Evolutionary conservation across 64 coral and sea anemone species (phyloP).

Genomic region (Pocillopora damicornis): DNA sequence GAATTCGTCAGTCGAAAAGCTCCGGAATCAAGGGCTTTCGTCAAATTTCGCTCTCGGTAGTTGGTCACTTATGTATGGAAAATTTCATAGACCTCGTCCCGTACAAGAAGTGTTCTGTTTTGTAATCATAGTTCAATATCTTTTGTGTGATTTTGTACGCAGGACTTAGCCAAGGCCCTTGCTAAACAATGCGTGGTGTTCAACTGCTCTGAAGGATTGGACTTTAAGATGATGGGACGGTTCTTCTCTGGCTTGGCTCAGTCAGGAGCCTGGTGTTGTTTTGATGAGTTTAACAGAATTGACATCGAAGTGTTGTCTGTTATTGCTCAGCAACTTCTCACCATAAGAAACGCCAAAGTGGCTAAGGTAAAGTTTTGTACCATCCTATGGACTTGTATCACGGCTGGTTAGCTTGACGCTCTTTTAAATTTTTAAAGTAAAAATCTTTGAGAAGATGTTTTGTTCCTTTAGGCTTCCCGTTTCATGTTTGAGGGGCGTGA

Average conservation of each 20-base stretch:
- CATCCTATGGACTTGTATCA: no score
- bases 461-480: slow-evolving; percentile 65
- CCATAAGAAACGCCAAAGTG: slow-evolving; percentile 95
- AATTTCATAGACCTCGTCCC: no score
- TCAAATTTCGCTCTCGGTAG: no score
- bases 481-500: slow-evolving; percentile 99
- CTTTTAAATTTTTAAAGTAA: no score
- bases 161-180: slow-evolving; percentile 97
- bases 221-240: slow-evolving; percentile 98
- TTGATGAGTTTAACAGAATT: slow-evolving; percentile 99
- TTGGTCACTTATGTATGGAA: no score
- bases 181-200: slow-evolving; percentile 99
- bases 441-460: background rate
- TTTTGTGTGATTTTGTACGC: background rate
- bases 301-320: slow-evolving; percentile 99
- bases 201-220: slow-evolving; percentile 94
- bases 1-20: no score
- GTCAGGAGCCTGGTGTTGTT: slow-evolving; percentile 99
- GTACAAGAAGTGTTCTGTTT: background rate
- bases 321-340: slow-evolving; percentile 93
- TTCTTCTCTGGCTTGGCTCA: slow-evolving; percentile 97
- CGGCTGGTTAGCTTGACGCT: background rate
- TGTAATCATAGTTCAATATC: background rate
- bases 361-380: slow-evolving; percentile 56
- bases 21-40: no score